Percentiles rank a stretch among this genome's conserved stretches.
phyloP scores from a whole-genome alignment of 1,140 invertebrate genomes.

The Hypsibius dujardini region DNA sequence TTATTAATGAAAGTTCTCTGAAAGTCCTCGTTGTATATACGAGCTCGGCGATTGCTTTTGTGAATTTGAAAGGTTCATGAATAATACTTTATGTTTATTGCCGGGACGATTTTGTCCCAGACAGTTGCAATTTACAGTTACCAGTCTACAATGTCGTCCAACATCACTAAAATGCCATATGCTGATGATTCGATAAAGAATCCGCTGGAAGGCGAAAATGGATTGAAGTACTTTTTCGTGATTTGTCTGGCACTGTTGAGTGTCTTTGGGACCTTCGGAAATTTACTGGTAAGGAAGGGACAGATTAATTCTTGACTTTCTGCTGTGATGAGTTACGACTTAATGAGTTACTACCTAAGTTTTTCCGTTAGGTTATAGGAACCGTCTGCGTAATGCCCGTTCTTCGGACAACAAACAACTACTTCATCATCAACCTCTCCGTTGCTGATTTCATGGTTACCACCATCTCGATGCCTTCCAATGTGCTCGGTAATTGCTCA shows the following conservation, averaged over 20 bases:
- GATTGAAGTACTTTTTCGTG: slow-evolving; percentile 8
- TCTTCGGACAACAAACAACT: background rate
- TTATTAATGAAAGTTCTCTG: too few relatives aligned
- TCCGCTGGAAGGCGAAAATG: background rate
- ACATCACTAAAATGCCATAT: too few relatives aligned
- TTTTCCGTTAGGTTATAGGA: background rate
- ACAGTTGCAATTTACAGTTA: too few relatives aligned
- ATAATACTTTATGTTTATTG: too few relatives aligned
- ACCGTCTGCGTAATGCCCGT: background rate
- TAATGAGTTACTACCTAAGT: too few relatives aligned
- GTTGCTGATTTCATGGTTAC: background rate
- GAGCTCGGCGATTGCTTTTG: too few relatives aligned
- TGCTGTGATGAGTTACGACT: too few relatives aligned
- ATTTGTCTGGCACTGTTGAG: background rate
- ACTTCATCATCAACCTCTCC: background rate
- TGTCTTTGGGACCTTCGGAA: slow-evolving; percentile 7
- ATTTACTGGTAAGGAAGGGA: background rate
- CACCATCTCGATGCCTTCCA: background rate
- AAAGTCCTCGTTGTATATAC: too few relatives aligned
- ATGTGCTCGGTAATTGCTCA: background rate
- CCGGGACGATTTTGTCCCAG: too few relatives aligned
- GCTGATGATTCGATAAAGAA: background rate
- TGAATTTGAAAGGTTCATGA: too few relatives aligned
- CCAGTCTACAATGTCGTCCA: too few relatives aligned
- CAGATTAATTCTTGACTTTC: too few relatives aligned